Evolutionary conservation across 1,140 invertebrate genomes (phyloP).

Genomic region (Drosophila biarmipes): DNA sequence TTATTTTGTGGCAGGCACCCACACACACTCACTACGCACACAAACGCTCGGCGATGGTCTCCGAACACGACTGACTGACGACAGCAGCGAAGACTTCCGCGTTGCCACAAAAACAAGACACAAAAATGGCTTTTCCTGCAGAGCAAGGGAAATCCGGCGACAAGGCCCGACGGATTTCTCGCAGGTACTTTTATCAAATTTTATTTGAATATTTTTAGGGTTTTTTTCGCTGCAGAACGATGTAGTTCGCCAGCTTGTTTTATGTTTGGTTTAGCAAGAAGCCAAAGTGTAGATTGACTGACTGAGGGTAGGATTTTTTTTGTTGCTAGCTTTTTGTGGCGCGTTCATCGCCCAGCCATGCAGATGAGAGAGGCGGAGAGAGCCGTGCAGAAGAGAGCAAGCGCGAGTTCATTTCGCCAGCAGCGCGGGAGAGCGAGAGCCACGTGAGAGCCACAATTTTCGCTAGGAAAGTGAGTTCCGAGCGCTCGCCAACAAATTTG

Average conservation of each 20-base stretch:
- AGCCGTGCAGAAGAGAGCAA: conserved; percentile 17
- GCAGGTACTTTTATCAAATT: background rate
- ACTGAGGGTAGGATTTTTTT: conserved; percentile 83
- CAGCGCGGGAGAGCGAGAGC: conserved; percentile 10
- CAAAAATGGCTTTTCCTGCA: conserved; percentile 23
- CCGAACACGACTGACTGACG: conserved; percentile 48
- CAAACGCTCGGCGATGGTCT: conserved; percentile 47
- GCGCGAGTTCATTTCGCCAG: conserved; percentile 44
- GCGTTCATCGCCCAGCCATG: conserved; percentile 68
- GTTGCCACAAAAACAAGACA: conserved; percentile 34
- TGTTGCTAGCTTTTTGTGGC: conserved; percentile 54
- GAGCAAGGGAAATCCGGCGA: conserved; percentile 19
- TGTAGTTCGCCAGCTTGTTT: conserved; percentile 41
- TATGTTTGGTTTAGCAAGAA: conserved; percentile 82
- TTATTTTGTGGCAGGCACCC: conserved; percentile 25
- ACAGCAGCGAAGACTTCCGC: conserved; percentile 50
- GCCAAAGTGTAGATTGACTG: conserved; percentile 84
- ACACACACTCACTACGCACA: conserved; percentile 19
- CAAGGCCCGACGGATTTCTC: conserved; percentile 6
- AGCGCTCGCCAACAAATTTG: conserved; percentile 30
- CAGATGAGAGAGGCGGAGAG: conserved; percentile 47
- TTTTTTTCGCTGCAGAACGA: conserved; percentile 15
- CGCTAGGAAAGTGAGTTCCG: conserved; percentile 34
- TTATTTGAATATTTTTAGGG: conserved; percentile 10
- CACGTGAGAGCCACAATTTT: conserved; percentile 39